Base-by-base conservation (phyloP, 2,888 invertebrate genomes). In the Agonum fuliginosum region DNA sequence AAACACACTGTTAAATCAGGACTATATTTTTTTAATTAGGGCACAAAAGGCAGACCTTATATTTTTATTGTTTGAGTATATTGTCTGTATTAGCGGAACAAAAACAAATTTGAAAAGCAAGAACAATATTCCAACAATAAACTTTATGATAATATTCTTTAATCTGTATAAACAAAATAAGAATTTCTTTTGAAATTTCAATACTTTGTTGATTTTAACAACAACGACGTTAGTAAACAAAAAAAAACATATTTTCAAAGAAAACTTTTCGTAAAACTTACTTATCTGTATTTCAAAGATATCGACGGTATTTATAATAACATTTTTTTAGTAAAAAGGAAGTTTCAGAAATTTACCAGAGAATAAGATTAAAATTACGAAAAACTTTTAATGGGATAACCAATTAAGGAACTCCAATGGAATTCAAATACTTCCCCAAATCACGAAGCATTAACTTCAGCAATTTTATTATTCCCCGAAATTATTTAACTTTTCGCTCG, bases 361-460 rank as follows among this genome's bases (percentile, higher is more conserved):
- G 43, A 27, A 30, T 30, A 74, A 74, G 43, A 67, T 67, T 67
- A 20, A 67, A 75, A 75, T 75, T 67, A 65, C 20, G 41, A 27
- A 67, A 75, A 67, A 75, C 46, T 75, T 75, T 67, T 67, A 75
- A 67, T 75, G 67, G 75, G 34, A 14, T 34, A 67, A 51, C 75
- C 75, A 75, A 67, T 67, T 67, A 75, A 51, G 67, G 41, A 67
- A 48, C 48, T 34, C 67, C 51, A 54, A 72, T 24, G 30, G 30
- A 72, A 54, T 58, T 51, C 30, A 71, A 71, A 72, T 72, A 54
- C 54, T 72, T 72, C 30, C 34, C 22, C 19, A 48, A 75, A 67
- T 74, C 24, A 75, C 67, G 51, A 62, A 14, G 48, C 75, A 34
- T 67, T 67, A 67, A 67, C 34, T 67, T 67, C 30, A n/a, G 67